Base-by-base conservation (phyloP, 1,140 invertebrate species). In the Aphaenogaster floridana region DNA sequence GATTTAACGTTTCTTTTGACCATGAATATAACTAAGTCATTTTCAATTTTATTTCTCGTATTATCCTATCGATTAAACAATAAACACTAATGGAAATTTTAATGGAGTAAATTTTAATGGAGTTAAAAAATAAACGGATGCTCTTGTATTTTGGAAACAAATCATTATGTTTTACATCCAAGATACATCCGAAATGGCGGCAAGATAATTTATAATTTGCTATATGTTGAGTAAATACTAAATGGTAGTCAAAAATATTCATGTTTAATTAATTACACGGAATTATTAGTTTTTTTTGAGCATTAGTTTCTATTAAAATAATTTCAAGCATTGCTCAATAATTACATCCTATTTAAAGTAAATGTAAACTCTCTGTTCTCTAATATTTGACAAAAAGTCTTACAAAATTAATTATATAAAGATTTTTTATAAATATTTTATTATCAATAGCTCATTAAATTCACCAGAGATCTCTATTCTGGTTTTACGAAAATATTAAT, bases 391-490 rank as follows among this genome's bases (percentile, higher is more conserved):
- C 15, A 9, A 61, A 1, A 77, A 28, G 28, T 77, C 39, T 45
- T 9, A 5, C 6, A 13, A 13, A 66, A n/a, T 78, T 11, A 78
- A 17, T 11, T 59, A 66, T 15, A 52, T 59, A 79, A 66, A 50
- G 13, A 52, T 52, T 13, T 79, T 61, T 48, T 21, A 39, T 77
- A 34, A 78, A 78, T 45, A 78, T 64, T 79, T 66, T 3, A 66
- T 48, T 42, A 59, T 21, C 7, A 13, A 45, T 9, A 39, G 54
- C 34, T 76, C 28, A 66, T 64, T 59, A n/a, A 34, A 45, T 63
- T 42, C 28, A 34, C 13, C 34, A 36, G 17, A 59, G 21, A 45
- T 63, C 15, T 61, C 21, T 42, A 15, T 45, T 34, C 36, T 21
- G 1, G 39, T 63, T 78, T 69, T 28, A 45, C 4, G 39, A 63